Evolutionary conservation across 2,797 vertebrate species (phyloP).

Genomic region (Cichlasoma orientale): DNA sequence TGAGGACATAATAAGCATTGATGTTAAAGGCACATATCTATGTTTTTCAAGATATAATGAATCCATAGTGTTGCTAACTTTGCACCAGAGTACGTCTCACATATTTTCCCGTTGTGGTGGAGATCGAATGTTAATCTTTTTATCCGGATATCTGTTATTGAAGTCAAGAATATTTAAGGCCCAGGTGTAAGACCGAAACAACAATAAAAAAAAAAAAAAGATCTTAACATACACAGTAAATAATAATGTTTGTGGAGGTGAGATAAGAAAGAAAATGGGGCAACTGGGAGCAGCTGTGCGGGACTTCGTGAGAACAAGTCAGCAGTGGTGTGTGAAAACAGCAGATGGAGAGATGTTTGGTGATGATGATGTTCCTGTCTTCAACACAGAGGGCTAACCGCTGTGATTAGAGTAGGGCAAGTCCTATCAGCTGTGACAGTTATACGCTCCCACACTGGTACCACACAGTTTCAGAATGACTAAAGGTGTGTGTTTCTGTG

Average conservation of each 20-base stretch:
- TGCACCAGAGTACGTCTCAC: background rate
- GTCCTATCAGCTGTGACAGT: slow-evolving; percentile 68
- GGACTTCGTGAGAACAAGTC: slow-evolving; percentile 58
- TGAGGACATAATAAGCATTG: background rate
- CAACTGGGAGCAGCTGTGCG: slow-evolving; percentile 53
- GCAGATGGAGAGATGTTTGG: slow-evolving; percentile 52
- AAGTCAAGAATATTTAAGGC: background rate
- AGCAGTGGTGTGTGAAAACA: slow-evolving; percentile 51
- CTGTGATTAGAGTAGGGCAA: slow-evolving; percentile 42
- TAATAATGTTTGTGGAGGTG: background rate
- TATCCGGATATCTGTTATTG: slow-evolving; percentile 12
- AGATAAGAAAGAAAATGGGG: slow-evolving; percentile 16
- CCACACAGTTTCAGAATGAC: slow-evolving; percentile 69
- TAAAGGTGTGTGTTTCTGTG: slow-evolving; percentile 30
- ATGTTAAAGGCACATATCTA: background rate
- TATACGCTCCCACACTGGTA: slow-evolving; percentile 44
- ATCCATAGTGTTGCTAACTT: background rate
- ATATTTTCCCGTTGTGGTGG: background rate
- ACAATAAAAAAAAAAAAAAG: slow-evolving; percentile 6
- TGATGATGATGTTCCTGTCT: slow-evolving; percentile 57
- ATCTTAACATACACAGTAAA: background rate
- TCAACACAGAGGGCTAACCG: slow-evolving; percentile 48
- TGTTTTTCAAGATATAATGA: background rate
- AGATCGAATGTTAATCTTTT: background rate
- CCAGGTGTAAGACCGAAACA: background rate